Percentiles rank a stretch among this genome's conserved stretches.
Evolutionary conservation across 2,113 vertebrate genomes (phyloP).

Genomic region (Pithys albifrons): DNA sequence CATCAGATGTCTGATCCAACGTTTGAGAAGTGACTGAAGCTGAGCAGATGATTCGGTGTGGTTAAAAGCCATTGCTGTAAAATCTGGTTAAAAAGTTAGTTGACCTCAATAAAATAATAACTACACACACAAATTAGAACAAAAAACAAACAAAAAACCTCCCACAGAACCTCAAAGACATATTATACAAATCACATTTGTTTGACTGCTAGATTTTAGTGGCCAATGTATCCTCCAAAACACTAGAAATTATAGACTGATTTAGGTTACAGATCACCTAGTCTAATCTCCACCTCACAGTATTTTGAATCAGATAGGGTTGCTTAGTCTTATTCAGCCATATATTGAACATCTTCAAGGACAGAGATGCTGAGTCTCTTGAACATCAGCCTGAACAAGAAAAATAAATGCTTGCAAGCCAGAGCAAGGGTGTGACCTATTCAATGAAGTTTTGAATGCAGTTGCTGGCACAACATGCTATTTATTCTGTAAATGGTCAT

Average conservation of each 20-base stretch:
- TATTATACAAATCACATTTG: not conserved
- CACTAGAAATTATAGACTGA: not conserved
- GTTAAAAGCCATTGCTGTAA: not conserved
- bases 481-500: not conserved
- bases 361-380: not conserved
- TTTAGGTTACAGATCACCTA: not conserved
- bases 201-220: not conserved
- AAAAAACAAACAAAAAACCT: not conserved
- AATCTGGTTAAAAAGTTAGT: not conserved
- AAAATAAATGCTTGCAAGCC: not conserved
- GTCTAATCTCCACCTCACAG: not conserved
- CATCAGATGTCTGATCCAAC: not conserved
- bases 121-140: not conserved
- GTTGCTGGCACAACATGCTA: not conserved
- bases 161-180: not conserved
- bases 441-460: not conserved
- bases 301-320: not conserved
- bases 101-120: not conserved
- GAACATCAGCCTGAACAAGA: not conserved
- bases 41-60: not conserved
- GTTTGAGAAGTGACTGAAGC: not conserved
- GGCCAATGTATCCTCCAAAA: not conserved
- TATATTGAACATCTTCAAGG: not conserved
- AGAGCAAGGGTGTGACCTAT: not conserved
- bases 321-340: not conserved